Percentiles rank a stretch among this genome's conserved stretches.
Evolutionary conservation across 2,888 invertebrate genomes (phyloP).

Genomic region (Amphipoea lucens): DNA sequence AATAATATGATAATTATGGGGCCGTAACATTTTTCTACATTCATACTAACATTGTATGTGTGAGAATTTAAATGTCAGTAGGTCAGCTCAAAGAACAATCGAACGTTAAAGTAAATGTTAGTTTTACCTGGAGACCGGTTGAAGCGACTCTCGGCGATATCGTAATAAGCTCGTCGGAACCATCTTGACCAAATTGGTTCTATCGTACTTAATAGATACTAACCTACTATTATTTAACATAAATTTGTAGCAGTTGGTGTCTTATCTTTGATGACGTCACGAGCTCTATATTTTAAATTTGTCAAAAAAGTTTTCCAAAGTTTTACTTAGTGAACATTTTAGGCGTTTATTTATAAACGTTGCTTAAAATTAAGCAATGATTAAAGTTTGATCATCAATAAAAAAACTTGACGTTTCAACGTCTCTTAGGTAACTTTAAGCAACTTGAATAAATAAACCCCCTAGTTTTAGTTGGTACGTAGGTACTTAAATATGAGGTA

Average conservation of each 20-base stretch:
- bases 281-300: background rate
- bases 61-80: conserved; percentile 55
- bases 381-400: no score
- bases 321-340: background rate
- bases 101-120: conserved; percentile 52
- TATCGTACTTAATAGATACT: conserved; percentile 15
- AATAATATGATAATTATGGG: background rate
- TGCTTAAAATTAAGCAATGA: background rate
- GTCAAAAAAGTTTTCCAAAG: background rate
- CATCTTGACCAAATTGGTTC: conserved; percentile 39
- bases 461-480: background rate
- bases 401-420: no score
- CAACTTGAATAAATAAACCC: background rate
- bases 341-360: background rate
- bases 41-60: conserved; percentile 22
- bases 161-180: conserved; percentile 6
- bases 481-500: background rate
- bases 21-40: conserved; percentile 18
- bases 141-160: conserved; percentile 29
- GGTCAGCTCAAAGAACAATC: conserved; percentile 55
- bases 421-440: background rate
- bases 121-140: conserved; percentile 51
- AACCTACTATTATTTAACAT: conserved; percentile 1
- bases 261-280: background rate
- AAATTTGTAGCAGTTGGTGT: background rate